Evolutionary conservation across 1,140 invertebrate species (phyloP), one percentile per base, ranked within the genome.

Genomic region (Drosophila sturtevanti): DNA sequence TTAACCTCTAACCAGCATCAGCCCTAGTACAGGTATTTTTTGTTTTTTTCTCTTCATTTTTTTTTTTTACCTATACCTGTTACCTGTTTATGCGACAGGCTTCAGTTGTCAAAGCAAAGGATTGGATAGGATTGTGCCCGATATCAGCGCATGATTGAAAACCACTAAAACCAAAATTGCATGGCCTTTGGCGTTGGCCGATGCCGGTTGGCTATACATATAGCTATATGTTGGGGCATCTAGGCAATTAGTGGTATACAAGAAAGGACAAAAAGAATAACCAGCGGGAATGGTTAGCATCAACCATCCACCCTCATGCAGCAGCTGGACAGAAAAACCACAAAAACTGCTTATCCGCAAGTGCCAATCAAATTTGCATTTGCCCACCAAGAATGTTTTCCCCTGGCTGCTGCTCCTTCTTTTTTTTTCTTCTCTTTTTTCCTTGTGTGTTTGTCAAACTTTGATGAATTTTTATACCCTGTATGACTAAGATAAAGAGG

Each of bases 101-200:
- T 24, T 31, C 44, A 10, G 22, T 52, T 48, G 24, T 78, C 81
- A 78, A 81, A 87, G 82, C 63, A 54, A 54, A 38, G 65, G 44
- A 52, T 59, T 56, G 52, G 60, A 21, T 48, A 18, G 41, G 16
- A 18, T 48, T 18, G 41, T 48, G 41, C 41, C 14, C 16, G 68
- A 87, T 87, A 89, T 87, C 82, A 89, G 68, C 82, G 82, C 82
- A 68, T 79, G 84, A 79, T 79, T 89, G 82, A 68, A 87, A 73
- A 54, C 67, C 70, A 64, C 81, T 68, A 64, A 48, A 75, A 70
- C 63, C 31, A 61, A 68, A 69, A 76, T 60, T 82, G 82, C 82
- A 79, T 58, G 55, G 60, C 55, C 68, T 63, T 79, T 84, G 78
- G 77, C 41, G 18, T 21, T 48, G 41, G n/a, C 41, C 9, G 9